A percentile compares a stretch with the other conserved stretches of the same genome.
Evolutionary conservation across 2,113 vertebrate species (phyloP).

Genomic region (Hepsetus odoe): DNA sequence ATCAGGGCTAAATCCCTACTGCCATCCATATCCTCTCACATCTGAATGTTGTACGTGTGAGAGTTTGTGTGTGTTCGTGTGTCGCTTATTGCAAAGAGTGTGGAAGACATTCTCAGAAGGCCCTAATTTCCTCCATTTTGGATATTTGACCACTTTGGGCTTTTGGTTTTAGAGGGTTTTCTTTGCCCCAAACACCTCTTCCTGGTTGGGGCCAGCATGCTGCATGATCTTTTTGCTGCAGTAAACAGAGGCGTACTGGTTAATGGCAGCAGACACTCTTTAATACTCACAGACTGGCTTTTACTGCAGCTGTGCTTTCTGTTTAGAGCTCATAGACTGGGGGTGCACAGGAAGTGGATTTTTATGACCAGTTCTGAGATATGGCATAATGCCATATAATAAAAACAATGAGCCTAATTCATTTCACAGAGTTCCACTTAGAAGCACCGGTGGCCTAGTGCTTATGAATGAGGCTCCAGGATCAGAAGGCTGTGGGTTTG

Average conservation of each 20-base stretch:
- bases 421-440: too few relatives aligned
- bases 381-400: too few relatives aligned
- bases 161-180: background rate
- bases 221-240: background rate
- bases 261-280: background rate
- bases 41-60: slow-evolving; percentile 20
- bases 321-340: background rate
- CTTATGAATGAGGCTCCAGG: too few relatives aligned
- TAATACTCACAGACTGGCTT: background rate
- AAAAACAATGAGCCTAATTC: too few relatives aligned
- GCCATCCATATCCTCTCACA: slow-evolving; percentile 30
- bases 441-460: too few relatives aligned
- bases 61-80: slow-evolving; percentile 5
- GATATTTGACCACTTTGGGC: background rate
- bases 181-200: background rate
- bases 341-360: background rate
- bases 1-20: background rate
- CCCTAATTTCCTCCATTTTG: too few relatives aligned
- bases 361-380: background rate
- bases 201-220: background rate
- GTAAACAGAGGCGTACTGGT: background rate
- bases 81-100: background rate
- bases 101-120: background rate
- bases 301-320: background rate
- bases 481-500: too few relatives aligned